These are phyloP conservation scores for Noctua janthe DNA, from an alignment of 2,888 invertebrate species.

Conservation along the genomic window DNA sequence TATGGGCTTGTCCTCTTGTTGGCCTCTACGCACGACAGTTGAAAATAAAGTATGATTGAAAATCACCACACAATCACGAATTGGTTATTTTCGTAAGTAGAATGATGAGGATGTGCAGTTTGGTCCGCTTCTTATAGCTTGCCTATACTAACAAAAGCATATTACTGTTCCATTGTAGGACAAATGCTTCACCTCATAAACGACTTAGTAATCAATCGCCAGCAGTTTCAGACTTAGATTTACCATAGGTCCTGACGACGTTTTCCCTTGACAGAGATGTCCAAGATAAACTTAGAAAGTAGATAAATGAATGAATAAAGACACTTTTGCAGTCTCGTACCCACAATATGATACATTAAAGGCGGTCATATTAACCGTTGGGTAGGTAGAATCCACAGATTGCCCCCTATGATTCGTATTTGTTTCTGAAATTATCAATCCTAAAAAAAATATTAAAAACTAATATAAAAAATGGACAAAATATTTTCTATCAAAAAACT, in stretches of 20 bases:
- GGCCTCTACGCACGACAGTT: not conserved
- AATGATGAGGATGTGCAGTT: not conserved
- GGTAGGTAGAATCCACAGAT: too few relatives aligned
- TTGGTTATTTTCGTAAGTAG: not conserved
- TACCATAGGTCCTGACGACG: not conserved
- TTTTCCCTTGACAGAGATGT: not conserved
- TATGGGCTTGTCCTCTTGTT: too few relatives aligned
- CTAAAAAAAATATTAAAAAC: not conserved
- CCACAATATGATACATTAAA: not conserved
- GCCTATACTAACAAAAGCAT: not conserved
- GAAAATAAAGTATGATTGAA: constrained; percentile 1
- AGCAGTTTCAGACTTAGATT: not conserved
- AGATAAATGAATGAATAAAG: not conserved
- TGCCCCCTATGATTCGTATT: not conserved
- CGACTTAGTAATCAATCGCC: not conserved
- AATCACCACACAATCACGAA: not conserved
- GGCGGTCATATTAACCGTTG: not conserved
- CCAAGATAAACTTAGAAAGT: not conserved
- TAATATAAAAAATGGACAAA: too few relatives aligned
- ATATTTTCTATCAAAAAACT: too few relatives aligned
- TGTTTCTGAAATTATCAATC: not conserved
- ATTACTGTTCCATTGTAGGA: not conserved
- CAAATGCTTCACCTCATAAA: not conserved
- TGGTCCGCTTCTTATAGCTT: not conserved
- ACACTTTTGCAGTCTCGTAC: not conserved